Conservation (phyloP, 2,113 vertebrate genomes). For the Columba livia region DNA sequence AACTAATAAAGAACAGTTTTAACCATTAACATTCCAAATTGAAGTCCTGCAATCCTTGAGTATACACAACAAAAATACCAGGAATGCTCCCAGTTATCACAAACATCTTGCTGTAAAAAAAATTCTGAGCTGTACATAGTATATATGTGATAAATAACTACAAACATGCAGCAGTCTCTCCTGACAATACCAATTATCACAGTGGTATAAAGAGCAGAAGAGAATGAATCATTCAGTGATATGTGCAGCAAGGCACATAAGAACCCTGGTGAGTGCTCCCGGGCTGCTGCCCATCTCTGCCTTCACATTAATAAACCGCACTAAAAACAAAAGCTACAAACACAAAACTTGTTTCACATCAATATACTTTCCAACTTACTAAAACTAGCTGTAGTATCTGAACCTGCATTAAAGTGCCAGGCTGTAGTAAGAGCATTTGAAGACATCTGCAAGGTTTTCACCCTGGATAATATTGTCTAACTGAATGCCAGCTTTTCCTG, state of each 20-base stretch:
- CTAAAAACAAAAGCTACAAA: neutral
- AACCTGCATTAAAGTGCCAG: neutral
- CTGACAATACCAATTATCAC: neutral
- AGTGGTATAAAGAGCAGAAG: neutral
- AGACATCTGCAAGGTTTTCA: neutral
- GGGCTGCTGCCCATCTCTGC: neutral
- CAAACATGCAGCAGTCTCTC: neutral
- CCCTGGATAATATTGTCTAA: fast-evolving
- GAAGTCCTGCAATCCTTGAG: neutral
- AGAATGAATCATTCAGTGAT: neutral
- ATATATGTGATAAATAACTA: neutral
- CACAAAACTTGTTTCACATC: neutral
- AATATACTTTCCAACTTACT: neutral
- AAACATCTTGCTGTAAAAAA: neutral
- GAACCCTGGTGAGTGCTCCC: neutral
- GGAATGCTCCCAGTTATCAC: neutral
- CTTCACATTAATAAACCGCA: neutral
- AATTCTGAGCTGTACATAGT: neutral
- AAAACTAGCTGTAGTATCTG: neutral
- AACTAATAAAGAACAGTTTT: neutral
- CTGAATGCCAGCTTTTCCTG: neutral
- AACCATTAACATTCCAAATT: neutral
- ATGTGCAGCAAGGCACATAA: neutral
- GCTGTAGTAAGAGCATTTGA: neutral
- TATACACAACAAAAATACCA: neutral